Conservation (phyloP, 2,113 vertebrate species). For the Petroica traversi region DNA sequence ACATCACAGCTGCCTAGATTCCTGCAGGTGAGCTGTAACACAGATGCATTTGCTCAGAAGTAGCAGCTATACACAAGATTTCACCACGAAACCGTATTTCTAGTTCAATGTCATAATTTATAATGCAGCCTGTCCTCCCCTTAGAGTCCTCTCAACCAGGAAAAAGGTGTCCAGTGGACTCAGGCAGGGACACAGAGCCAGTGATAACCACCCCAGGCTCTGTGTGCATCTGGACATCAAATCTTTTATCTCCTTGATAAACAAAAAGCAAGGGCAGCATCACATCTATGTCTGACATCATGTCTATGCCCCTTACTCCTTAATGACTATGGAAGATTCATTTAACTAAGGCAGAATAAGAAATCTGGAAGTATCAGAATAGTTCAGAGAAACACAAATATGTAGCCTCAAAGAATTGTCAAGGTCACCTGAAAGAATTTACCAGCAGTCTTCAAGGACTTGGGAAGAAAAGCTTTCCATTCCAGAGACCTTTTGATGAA, state of each 20-base stretch:
- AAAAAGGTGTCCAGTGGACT: neutral
- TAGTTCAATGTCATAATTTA: no score
- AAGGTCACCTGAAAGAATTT: neutral
- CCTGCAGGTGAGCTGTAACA: neutral
- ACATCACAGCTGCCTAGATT: neutral
- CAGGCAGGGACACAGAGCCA: neutral
- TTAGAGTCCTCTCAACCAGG: neutral
- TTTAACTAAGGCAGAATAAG: neutral
- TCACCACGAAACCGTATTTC: neutral
- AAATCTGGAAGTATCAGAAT: neutral
- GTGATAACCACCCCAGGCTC: neutral
- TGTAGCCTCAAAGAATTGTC: neutral
- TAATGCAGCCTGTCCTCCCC: neutral
- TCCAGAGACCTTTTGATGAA: neutral
- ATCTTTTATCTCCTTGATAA: neutral
- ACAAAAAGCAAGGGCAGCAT: neutral
- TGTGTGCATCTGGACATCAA: fast-evolving
- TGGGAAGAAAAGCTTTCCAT: neutral
- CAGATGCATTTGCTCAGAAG: neutral
- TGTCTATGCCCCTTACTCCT: neutral
- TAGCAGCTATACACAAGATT: neutral
- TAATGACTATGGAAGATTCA: neutral
- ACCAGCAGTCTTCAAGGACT: neutral
- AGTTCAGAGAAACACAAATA: neutral
- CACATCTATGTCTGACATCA: neutral